Evolutionary conservation across 2,888 invertebrate genomes (phyloP).

Genomic region (Priocnemis perturbator): DNA sequence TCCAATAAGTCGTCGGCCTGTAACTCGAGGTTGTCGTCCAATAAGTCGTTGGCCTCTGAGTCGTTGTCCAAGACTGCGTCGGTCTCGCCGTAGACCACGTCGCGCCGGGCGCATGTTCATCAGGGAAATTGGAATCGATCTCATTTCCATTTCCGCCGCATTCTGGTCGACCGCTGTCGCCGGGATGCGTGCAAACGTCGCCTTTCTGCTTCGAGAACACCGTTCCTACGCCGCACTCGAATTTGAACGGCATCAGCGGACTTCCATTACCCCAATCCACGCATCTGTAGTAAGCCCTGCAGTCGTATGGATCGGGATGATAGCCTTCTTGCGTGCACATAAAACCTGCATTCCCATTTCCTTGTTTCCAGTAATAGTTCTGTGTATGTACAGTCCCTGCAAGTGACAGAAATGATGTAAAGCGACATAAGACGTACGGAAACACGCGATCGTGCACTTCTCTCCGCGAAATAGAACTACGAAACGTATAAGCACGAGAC

Average conservation of each 20-base stretch:
- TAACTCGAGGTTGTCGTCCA: neutral
- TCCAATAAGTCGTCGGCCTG: constrained; percentile 18
- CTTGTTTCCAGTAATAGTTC: too few relatives aligned
- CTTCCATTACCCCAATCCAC: constrained; percentile 79
- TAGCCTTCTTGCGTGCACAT: constrained; percentile 74
- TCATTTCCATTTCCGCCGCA: constrained; percentile 80
- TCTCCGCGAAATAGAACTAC: too few relatives aligned
- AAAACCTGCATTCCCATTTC: neutral
- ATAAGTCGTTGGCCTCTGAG: neutral
- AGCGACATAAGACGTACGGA: too few relatives aligned
- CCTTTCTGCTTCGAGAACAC: constrained; percentile 78
- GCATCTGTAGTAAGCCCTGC: constrained; percentile 86
- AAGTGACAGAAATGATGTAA: constrained; percentile 70
- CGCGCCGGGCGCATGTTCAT: constrained; percentile 18
- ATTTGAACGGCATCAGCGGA: constrained; percentile 79
- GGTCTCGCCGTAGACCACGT: constrained; percentile 15
- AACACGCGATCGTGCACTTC: too few relatives aligned
- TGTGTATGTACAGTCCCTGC: constrained; percentile 71
- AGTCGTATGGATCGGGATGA: constrained; percentile 75
- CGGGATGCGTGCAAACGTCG: constrained; percentile 85
- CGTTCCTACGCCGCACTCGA: constrained; percentile 85
- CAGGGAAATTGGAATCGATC: constrained; percentile 67
- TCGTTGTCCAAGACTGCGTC: constrained; percentile 15
- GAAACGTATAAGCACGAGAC: too few relatives aligned
- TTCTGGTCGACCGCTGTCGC: constrained; percentile 81